Percentiles rank a stretch among this genome's conserved stretches.
phyloP scores from a whole-genome alignment of 2,113 vertebrate species.

The Boulengeromyrus knoepffleri region DNA sequence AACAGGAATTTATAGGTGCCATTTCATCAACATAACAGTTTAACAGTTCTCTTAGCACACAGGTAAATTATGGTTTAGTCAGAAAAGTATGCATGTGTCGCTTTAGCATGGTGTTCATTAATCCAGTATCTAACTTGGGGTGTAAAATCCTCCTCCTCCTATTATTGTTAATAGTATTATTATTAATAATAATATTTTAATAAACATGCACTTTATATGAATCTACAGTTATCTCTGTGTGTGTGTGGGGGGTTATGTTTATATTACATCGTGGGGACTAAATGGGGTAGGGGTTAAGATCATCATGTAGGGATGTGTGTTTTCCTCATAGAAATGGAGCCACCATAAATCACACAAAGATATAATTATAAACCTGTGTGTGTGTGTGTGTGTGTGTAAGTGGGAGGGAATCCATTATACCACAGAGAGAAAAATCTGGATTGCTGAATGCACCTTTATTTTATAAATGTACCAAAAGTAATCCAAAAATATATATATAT shows the following conservation, averaged over 20 bases:
- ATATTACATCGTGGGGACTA: no score
- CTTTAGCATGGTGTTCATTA: not conserved
- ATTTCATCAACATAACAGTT: not conserved
- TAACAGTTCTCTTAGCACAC: not conserved
- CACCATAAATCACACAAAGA: no score
- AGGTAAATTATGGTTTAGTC: not conserved
- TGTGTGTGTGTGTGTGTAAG: slow-evolving; percentile 17
- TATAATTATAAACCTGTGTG: slow-evolving; percentile 20
- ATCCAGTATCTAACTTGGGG: not conserved
- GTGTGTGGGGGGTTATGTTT: slow-evolving; percentile 4
- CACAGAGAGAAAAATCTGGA: not conserved
- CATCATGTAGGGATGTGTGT: no score
- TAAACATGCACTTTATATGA: not conserved
- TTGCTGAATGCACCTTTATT: slow-evolving; percentile 41
- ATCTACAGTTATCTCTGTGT: not conserved
- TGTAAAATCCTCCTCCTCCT: not conserved
- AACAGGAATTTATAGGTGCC: not conserved
- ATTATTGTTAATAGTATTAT: not conserved
- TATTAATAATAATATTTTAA: not conserved
- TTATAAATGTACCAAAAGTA: slow-evolving; percentile 45
- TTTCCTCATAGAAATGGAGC: no score
- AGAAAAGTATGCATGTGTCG: not conserved
- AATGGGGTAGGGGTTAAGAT: no score
- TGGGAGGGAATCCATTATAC: slow-evolving; percentile 2
- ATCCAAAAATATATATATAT: slow-evolving; percentile 25